Percentiles rank a stretch among this genome's conserved stretches.
phyloP scores from a whole-genome alignment of 2,797 vertebrate species.

The Clarias fuscus region DNA sequence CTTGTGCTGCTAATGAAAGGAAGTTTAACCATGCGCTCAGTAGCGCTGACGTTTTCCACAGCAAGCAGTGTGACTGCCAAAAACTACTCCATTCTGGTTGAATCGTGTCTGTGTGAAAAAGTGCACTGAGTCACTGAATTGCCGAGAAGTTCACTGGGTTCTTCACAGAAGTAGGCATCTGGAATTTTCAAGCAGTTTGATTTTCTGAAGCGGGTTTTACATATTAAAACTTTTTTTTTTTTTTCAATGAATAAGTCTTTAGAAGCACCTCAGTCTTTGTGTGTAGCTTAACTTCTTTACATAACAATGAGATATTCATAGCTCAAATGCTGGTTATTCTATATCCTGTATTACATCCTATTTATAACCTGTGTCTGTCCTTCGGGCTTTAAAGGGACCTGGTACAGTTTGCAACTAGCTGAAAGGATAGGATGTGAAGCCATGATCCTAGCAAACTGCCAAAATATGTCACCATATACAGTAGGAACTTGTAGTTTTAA shows the following conservation, averaged over 20 bases:
- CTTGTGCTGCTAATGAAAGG: not conserved
- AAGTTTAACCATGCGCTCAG: conserved; percentile 30
- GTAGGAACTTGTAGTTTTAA: not conserved
- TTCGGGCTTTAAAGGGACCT: not conserved
- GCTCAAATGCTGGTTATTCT: not conserved
- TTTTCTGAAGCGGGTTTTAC: not conserved
- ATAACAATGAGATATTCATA: not conserved
- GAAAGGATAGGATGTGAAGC: not conserved
- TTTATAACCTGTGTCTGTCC: not conserved
- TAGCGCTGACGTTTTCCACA: conserved; percentile 29
- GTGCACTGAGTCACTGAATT: conserved; percentile 43
- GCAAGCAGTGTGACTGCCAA: conserved; percentile 31
- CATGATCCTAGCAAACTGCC: not conserved
- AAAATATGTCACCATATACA: not conserved
- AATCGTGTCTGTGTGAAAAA: conserved; percentile 43
- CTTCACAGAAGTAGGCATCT: not conserved
- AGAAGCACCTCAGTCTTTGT: not conserved
- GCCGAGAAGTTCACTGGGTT: conserved; percentile 55
- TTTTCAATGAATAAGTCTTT: not conserved
- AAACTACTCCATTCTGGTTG: conserved; percentile 48
- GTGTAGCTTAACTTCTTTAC: not conserved
- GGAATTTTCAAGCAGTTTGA: conserved; percentile 7
- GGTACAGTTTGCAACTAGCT: not conserved
- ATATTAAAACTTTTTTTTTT: not conserved
- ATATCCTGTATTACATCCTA: not conserved